phyloP scores from a whole-genome alignment of 2,797 vertebrate species.

The Lepilemur septentrionalis region DNA sequence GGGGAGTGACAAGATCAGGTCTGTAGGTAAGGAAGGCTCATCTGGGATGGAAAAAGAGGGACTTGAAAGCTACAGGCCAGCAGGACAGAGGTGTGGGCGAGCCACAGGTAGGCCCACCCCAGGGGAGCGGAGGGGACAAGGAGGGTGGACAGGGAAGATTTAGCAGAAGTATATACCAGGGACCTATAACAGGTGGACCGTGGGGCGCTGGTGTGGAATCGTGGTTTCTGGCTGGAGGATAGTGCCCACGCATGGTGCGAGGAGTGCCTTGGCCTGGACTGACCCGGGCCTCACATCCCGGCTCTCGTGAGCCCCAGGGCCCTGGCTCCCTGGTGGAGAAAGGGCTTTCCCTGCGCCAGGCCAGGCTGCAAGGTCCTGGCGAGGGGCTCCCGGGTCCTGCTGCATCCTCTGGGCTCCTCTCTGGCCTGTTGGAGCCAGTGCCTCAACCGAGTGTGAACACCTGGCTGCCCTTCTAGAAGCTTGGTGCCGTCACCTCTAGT shows the following conservation, averaged over 20 bases:
- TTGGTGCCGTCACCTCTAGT: not conserved
- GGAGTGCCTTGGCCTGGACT: not conserved
- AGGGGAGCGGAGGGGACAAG: accelerated
- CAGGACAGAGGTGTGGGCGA: not conserved
- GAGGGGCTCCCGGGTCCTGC: accelerated
- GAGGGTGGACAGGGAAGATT: accelerated
- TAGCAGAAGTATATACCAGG: not conserved
- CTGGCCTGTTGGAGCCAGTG: not conserved
- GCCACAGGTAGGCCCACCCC: accelerated
- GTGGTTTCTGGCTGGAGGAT: not conserved
- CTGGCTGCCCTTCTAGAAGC: not conserved
- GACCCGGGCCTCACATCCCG: accelerated
- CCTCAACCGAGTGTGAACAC: not conserved
- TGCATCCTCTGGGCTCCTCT: not conserved
- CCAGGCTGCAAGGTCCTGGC: accelerated
- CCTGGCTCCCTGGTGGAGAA: not conserved
- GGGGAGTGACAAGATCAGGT: accelerated
- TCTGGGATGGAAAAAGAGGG: not conserved
- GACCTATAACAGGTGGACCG: accelerated
- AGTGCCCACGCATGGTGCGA: accelerated
- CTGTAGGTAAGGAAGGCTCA: accelerated
- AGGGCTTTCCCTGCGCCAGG: not conserved
- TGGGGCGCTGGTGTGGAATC: not conserved
- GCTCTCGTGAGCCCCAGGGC: not conserved
- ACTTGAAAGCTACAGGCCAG: not conserved